These are phyloP conservation scores for Toxotes chatareus DNA, from an alignment of 2,113 vertebrate species.

Conservation along the genomic window DNA sequence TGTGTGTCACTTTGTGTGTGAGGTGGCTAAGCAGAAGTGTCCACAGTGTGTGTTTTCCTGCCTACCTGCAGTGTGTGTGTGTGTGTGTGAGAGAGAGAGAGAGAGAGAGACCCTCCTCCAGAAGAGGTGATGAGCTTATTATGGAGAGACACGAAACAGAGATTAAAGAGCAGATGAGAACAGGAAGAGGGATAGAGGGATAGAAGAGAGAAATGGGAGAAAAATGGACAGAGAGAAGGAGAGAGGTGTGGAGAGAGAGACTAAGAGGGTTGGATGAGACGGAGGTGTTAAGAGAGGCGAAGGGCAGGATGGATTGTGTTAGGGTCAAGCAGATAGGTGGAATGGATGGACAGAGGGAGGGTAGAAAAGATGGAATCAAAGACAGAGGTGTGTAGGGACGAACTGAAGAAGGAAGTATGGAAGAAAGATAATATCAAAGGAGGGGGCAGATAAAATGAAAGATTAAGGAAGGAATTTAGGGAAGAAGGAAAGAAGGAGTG, in stretches of 20 bases:
- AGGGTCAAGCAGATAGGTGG: conserved; percentile 11
- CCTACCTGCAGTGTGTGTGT: conserved; percentile 18
- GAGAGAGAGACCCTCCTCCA: conserved; percentile 24
- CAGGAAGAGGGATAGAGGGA: conserved; percentile 5
- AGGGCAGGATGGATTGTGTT: neutral
- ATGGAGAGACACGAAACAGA: conserved; percentile 63
- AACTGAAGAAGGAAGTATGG: neutral
- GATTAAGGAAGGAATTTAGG: neutral
- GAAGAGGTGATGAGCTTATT: conserved; percentile 59
- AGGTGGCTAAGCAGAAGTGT: conserved; percentile 28
- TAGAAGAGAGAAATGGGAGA: neutral
- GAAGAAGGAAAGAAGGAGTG: neutral
- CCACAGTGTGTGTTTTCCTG: conserved; percentile 16
- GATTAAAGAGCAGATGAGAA: conserved; percentile 62
- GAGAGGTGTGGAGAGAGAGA: neutral
- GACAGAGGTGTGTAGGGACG: neutral
- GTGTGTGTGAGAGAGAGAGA: conserved; percentile 20
- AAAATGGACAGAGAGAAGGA: neutral
- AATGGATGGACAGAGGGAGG: neutral
- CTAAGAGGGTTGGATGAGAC: conserved; percentile 2
- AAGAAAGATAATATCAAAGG: neutral
- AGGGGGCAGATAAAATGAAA: neutral
- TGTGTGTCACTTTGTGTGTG: conserved; percentile 21
- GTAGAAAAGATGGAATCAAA: neutral
- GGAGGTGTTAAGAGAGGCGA: conserved; percentile 1